Evolutionary conservation across 2,888 invertebrate species (phyloP), one percentile per base, ranked within the genome.

Genomic region (Caradrina clavipalpis): DNA sequence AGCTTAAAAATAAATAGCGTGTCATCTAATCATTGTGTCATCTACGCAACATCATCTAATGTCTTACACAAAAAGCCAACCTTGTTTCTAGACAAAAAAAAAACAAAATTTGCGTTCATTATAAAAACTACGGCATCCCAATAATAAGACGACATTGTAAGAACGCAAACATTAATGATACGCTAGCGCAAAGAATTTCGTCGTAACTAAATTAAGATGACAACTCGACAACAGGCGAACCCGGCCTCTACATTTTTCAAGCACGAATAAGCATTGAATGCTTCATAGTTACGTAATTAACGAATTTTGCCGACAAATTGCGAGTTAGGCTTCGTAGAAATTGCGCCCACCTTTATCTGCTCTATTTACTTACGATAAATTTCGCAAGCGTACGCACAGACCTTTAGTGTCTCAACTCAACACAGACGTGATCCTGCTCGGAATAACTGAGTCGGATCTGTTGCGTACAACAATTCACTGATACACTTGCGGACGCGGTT

Each of bases 401-500:
- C 90, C 90, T 91, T 88, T 90, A 82, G 87, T 91, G 89, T 87
- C 90, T 88, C 89, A 91, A 91, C 84, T 87, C 88, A 88, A 88
- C 85, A 71, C 67, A 87, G 88, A 90, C 90, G 89, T 90, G 90
- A 88, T 90, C 90, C 90, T 89, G 87, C 78, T 73, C 82, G 80
- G 80, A 86, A 86, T 85, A 83, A 83, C 84, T 86, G 84, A 87
- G 53, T 84, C 82, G 78, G 83, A 88, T 84, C 85, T 86, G 80
- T 89, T 91, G 89, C 90, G 87, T 88, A 84, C 54, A 75, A 80
- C 68, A 76, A 78, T 70, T 71, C 59, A 51, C 63, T 67, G 69
- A 73, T 81, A 77, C 76, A 86, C 78, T 86, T 74, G 75, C 69
- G 77, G 76, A 51, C 74, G 69, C 55, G 54, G 42, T 74, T 57